Base-by-base conservation (phyloP, 2,888 invertebrate genomes). In the Macrophya alboannulata region DNA sequence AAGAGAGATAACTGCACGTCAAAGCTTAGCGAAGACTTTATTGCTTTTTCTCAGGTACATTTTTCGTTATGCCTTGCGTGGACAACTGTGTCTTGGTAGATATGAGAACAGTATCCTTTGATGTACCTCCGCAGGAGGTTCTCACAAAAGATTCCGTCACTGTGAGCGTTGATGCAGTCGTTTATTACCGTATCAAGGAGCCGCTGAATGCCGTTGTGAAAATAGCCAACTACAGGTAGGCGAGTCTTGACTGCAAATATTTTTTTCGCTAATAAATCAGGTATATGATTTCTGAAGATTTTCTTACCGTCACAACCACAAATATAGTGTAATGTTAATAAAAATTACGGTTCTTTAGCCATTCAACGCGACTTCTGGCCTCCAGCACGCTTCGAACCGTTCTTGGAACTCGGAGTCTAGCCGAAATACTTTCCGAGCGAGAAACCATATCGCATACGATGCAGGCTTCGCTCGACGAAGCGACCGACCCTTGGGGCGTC, bases 111-210 rank as follows among this genome's bases (percentile, higher is more conserved):
- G 97, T 99, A 0, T 98, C 98, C 0, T 99, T 99, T 92, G 98
- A 99, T 94, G 98, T 99, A 0, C 98, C 99, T 72, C 98, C 99
- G 0, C 99, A 99, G 95, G 99, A 99, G 95, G 98, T 99, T 40
- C 95, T 99, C 84, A 98, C 98, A n/a, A 97, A 97, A 94, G 98
- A 99, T 94, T 98, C 98, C 0, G 98, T 99, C 48, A 99, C 99
- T 0, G 98, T 99, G 0, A 97, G 97, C 0, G 99, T 99, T 3
- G 98, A 99, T 91, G 98, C 98, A 0, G 97, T 97, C 0, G 97
- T 97, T 62, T 97, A 97, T 93, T 97, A 97, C 92, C 95, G 97
- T 87, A 97, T 97, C 87, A 97, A 96, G 90, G 96, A 97, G 92
- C 97, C 97, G 0, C 92, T 97, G 17, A 97, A 96, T 91, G 97